phyloP scores from a whole-genome alignment of 1,140 invertebrate genomes.

The Lepidurus couesii region DNA sequence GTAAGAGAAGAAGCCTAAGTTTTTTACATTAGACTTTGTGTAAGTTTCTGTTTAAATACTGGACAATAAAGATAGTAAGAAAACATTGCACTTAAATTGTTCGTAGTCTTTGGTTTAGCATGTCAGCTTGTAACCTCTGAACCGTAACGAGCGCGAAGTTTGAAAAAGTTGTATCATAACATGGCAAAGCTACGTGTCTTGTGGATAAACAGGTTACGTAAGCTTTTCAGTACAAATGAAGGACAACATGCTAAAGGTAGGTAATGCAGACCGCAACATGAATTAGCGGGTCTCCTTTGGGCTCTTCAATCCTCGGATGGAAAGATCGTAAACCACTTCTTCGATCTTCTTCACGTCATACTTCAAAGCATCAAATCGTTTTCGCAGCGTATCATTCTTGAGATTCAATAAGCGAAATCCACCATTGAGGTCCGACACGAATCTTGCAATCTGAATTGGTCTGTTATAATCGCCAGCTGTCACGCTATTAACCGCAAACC shows the following conservation, averaged over 20 bases:
- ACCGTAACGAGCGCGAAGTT: neutral
- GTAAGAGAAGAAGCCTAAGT: no score
- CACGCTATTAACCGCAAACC: conserved; percentile 81
- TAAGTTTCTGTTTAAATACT: no score
- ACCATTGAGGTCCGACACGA: conserved; percentile 77
- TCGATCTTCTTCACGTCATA: conserved; percentile 93
- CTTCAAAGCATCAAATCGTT: conserved; percentile 82
- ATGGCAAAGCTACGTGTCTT: neutral
- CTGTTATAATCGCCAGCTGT: conserved; percentile 74
- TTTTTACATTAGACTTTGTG: no score
- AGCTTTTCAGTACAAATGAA: neutral
- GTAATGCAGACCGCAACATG: neutral
- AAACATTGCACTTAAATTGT: no score
- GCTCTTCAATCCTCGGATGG: conserved; percentile 65
- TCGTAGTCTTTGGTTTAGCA: neutral
- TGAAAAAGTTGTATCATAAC: neutral
- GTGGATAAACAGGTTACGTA: neutral
- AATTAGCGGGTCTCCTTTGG: neutral
- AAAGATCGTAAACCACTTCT: conserved; percentile 88
- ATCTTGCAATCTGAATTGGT: conserved; percentile 74
- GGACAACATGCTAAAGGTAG: neutral
- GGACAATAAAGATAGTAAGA: no score
- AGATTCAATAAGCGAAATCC: conserved; percentile 82
- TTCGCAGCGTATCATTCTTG: conserved; percentile 82
- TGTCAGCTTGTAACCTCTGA: neutral